Evolutionary conservation across 2,113 vertebrate genomes (phyloP).

Genomic region (Psephotus haematonotus): DNA sequence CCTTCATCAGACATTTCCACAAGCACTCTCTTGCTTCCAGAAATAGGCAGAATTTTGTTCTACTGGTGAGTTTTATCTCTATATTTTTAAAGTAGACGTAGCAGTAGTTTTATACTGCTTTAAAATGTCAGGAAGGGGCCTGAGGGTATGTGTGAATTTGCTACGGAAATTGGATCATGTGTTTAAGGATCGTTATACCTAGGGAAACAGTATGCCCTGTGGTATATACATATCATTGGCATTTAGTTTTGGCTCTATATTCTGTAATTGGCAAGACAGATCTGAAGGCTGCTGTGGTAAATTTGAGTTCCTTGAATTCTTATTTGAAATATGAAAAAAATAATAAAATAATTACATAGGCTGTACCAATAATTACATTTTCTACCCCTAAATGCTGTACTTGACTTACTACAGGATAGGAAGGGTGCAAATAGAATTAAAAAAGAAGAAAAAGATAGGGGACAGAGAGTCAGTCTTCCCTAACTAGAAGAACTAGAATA

Average conservation of each 20-base stretch:
- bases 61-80: not conserved
- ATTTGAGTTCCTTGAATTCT: not conserved
- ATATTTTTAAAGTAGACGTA: not conserved
- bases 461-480: not conserved
- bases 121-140: not conserved
- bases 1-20: not conserved
- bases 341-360: not conserved
- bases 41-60: not conserved
- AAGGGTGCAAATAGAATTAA: not conserved
- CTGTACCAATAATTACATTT: not conserved
- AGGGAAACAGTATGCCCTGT: not conserved
- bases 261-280: not conserved
- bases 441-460: not conserved
- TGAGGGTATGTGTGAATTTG: not conserved
- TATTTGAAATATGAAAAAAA: not conserved
- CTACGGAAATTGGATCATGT: not conserved
- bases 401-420: not conserved
- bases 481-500: not conserved
- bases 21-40: not conserved
- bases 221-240: not conserved
- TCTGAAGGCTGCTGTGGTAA: not conserved
- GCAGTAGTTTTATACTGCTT: not conserved
- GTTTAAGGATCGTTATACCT: not conserved
- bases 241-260: not conserved
- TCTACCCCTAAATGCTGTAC: not conserved